Base-by-base conservation (phyloP, 2,888 invertebrate species). In the Lutraria lutraria region DNA sequence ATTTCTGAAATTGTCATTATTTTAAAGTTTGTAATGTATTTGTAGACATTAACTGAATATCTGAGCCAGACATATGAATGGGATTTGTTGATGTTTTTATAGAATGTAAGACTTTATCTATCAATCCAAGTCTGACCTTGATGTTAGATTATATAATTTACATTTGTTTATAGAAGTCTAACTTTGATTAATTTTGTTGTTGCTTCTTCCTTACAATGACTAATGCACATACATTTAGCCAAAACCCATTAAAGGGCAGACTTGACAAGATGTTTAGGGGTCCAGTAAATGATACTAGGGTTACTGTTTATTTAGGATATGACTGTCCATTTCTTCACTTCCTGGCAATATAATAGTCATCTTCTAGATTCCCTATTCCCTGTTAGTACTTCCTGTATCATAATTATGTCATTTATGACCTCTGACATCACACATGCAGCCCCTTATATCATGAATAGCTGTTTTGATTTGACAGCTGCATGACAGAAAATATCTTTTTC, bases 401-500 rank as follows among this genome's bases (percentile, higher is more conserved):
- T 21, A 16, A 16, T 15, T 3, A 21, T 19, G 56, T 56, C 56
- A 56, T 56, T 21, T 76, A 16, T 76, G 19, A 76, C 76, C 31
- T 76, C 76, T 16, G 31, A 76, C 76, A 34, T 76, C 31, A 31
- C 31, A 10, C 29, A 16, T 34, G 76, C 16, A 34, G 16, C 31
- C 31, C 34, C 76, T 34, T 13, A 19, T 76, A 16, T 34, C 19
- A 31, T 31, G 16, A 76, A 76, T 76, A 34, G 34, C 34, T 34
- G 31, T 76, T 76, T 10, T 76, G 16, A 76, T 76, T 6, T 34
- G 29, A 76, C 76, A 16, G 76, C 3, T 13, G 76, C 19, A 3
- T 34, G 76, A 31, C 76, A 76, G 76, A 31, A 76, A 76, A 34
- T 31, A 76, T 76, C 13, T 34, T 16, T 76, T 68, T 68, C 21